Evolutionary conservation across 2,888 invertebrate species (phyloP).

Genomic region (Melolontha melolontha): DNA sequence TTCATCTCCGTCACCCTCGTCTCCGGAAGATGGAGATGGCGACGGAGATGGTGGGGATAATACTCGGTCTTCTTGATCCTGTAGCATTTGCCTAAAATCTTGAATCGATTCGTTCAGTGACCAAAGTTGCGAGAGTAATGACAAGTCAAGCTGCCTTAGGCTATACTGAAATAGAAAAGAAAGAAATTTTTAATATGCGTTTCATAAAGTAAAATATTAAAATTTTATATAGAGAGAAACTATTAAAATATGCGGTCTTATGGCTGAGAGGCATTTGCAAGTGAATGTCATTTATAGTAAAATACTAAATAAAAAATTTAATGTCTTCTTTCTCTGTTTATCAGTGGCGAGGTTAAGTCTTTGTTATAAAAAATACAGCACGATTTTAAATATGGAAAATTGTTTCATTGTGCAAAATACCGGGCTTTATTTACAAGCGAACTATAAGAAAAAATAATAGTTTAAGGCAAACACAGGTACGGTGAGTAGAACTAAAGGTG

Average conservation of each 20-base stretch:
- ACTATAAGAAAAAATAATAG: neutral
- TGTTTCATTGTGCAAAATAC: conserved; percentile 1
- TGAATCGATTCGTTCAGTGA: conserved; percentile 92
- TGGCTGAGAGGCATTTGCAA: too few species aligned
- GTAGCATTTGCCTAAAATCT: conserved; percentile 81
- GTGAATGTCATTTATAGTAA: too few species aligned
- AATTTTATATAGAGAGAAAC: too few species aligned
- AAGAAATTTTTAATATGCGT: conserved; percentile 39
- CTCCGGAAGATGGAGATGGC: conserved; percentile 68
- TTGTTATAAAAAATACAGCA: neutral
- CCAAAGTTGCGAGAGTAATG: conserved; percentile 91
- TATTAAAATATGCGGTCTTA: too few species aligned
- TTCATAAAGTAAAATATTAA: neutral
- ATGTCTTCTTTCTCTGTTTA: too few species aligned
- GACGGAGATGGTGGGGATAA: conserved; percentile 70
- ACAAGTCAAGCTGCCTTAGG: conserved; percentile 88
- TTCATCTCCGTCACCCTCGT: conserved; percentile 61
- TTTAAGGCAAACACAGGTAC: neutral
- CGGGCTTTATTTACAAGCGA: neutral
- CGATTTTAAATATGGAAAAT: conserved; percentile 11
- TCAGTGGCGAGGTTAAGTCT: neutral
- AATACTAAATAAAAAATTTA: too few species aligned
- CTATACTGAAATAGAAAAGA: conserved; percentile 77
- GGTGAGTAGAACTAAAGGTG: conserved; percentile 6
- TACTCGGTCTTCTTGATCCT: conserved; percentile 66